phyloP scores from a whole-genome alignment of 2,113 vertebrate species.

The Electrona antarctica region DNA sequence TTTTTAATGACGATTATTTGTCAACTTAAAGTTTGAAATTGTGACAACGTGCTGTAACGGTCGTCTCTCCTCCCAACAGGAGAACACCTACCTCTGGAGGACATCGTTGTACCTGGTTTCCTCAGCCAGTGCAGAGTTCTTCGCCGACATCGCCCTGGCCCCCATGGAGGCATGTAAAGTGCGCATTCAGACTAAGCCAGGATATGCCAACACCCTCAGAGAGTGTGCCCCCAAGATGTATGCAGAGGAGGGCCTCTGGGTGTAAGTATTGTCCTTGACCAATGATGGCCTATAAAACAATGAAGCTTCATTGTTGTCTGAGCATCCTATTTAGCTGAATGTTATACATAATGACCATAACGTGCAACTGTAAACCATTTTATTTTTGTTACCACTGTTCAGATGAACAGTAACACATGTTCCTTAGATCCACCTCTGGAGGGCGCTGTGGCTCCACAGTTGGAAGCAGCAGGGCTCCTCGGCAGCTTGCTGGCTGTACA shows the following conservation, averaged over 20 bases:
- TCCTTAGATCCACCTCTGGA: conserved; percentile 92
- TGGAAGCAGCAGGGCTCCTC: conserved; percentile 75
- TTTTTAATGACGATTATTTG: too few species aligned
- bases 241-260: conserved; percentile 93
- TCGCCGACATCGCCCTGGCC: conserved; percentile 97
- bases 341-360: too few species aligned
- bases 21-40: too few species aligned
- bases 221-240: conserved; percentile 94
- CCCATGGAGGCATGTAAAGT: conserved; percentile 99
- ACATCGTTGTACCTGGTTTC: conserved; percentile 95
- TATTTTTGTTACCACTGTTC: too few species aligned
- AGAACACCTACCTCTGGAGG: conserved; percentile 96
- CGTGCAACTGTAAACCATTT: too few species aligned
- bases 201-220: conserved; percentile 95
- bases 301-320: too few species aligned
- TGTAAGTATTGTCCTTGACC: conserved; percentile 81
- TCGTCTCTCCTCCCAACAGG: conserved; percentile 73
- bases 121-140: conserved; percentile 99
- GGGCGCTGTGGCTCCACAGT: conserved; percentile 72
- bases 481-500: conserved; percentile 85
- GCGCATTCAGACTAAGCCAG: conserved; percentile 96
- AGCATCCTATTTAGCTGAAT: too few species aligned
- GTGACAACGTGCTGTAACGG: background rate
- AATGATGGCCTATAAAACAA: background rate
- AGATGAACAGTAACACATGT: conserved; percentile 66